Base-by-base conservation (phyloP, 2,888 invertebrate genomes). In the Drosophila atripex region DNA sequence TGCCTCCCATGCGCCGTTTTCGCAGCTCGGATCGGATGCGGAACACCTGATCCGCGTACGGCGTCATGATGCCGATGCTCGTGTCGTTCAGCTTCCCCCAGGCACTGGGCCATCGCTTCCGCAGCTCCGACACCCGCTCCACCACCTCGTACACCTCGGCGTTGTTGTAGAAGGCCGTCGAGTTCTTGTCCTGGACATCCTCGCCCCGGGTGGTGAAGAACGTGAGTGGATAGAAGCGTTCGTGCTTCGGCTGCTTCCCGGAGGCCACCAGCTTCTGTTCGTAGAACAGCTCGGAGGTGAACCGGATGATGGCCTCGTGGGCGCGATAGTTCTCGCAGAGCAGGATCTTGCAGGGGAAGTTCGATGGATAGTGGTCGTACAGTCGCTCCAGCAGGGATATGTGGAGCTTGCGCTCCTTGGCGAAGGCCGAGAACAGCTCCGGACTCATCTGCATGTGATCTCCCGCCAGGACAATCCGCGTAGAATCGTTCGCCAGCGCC, bases 391-490 rank as follows among this genome's bases (percentile, higher is more conserved):
- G 90, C 18, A 97, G 91, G 6, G 96, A 96, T 28, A 95, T 93
- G 73, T 95, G 95, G 47, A 95, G 91, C 70, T 94, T 94, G 1
- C 94, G 92, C 78, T 95, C 94, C 80, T 93, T 94, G 7, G 95
- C 95, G 85, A 95, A 94, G 54, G 94, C 94, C 11, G 96, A 96
- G 90, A 95, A 96, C 7, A 97, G 93, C 89, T 96, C 96, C 0
- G 96, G 96, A 68, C 95, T 95, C 89, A 97, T 93, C 93, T 96
- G 94, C 95, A 96, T 96, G 88, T 97, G 96, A 92, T 97, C 97
- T 52, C 97, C 97, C 50, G 97, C 96, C 45, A 97, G 91, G 0
- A 97, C 95, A 60, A 97, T 93, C 45, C 96, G 93, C 0, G 96
- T 97, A 11, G 93, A 92, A 53, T 93, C 93, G 69, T 94, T 94